phyloP scores from a whole-genome alignment of 2,113 vertebrate genomes.

The Sitta europaea region DNA sequence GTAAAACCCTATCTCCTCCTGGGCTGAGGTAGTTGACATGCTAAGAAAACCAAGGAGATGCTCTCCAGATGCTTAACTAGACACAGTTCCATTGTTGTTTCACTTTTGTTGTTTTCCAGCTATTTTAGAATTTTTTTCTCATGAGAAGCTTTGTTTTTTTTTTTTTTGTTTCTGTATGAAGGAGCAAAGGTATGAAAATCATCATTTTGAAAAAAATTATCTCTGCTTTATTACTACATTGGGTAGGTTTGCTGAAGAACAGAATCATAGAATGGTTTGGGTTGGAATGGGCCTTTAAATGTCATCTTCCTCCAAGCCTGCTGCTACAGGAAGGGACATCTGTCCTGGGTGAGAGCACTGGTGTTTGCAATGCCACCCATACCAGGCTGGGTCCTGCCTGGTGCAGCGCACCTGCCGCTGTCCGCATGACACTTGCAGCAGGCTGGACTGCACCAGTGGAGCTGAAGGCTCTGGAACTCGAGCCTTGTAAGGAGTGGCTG shows the following conservation, averaged over 20 bases:
- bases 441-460: not conserved
- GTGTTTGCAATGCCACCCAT: not conserved
- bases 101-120: not conserved
- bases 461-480: not conserved
- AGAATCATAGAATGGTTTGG: not conserved
- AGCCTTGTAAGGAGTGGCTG: accelerated
- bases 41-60: not conserved
- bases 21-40: not conserved
- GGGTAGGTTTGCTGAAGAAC: not conserved
- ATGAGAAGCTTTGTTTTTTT: not conserved
- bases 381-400: not conserved
- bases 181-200: not conserved
- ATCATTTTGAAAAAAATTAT: not conserved
- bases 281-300: not conserved
- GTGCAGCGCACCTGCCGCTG: not conserved
- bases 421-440: not conserved
- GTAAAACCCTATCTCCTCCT: not conserved
- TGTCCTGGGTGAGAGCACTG: not conserved
- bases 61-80: not conserved
- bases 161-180: not conserved
- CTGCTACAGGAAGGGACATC: not conserved
- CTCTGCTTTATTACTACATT: not conserved
- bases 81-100: not conserved
- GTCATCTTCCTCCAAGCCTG: not conserved
- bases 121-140: not conserved